Evolutionary conservation across 2,888 invertebrate species (phyloP).

Genomic region (Cinara cedri): DNA sequence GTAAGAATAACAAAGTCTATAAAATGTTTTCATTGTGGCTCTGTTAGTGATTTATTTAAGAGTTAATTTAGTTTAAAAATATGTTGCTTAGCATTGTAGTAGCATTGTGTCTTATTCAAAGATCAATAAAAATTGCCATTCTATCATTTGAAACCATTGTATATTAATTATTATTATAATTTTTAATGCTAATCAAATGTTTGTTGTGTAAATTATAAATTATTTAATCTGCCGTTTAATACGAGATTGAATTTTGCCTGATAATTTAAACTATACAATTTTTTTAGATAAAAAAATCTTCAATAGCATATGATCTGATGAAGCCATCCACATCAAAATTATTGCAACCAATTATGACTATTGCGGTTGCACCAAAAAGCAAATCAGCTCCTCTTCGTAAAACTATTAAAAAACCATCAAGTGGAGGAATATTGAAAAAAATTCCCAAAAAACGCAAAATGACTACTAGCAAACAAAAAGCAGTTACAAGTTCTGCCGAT

Average conservation of each 20-base stretch:
- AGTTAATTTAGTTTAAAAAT: constrained; percentile 28
- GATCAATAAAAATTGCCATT: background rate
- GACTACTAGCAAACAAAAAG: constrained; percentile 35
- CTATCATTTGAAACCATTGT: constrained; percentile 2
- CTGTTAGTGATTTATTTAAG: constrained; percentile 17
- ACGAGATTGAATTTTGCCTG: background rate
- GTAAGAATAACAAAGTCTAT: constrained; percentile 46
- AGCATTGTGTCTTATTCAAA: background rate
- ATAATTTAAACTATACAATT: background rate
- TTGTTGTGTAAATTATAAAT: background rate
- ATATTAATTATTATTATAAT: background rate
- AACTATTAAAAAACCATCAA: constrained; percentile 34
- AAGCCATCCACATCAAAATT: constrained; percentile 47
- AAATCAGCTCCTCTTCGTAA: constrained; percentile 40
- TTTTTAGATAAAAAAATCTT: constrained; percentile 42
- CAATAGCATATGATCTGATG: constrained; percentile 46
- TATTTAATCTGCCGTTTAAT: constrained; percentile 12
- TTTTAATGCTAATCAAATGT: background rate
- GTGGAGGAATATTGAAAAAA: constrained; percentile 44
- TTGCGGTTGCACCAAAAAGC: constrained; percentile 22
- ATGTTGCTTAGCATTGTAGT: constrained; percentile 36
- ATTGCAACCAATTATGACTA: constrained; percentile 34
- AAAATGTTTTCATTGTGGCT: constrained; percentile 22
- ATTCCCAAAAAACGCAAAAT: constrained; percentile 39
- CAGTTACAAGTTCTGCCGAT: constrained; percentile 29